Percentiles rank a stretch among this genome's conserved stretches.
Conservation (phyloP, 2,797 vertebrate genomes). For the Varecia variegata region DNA sequence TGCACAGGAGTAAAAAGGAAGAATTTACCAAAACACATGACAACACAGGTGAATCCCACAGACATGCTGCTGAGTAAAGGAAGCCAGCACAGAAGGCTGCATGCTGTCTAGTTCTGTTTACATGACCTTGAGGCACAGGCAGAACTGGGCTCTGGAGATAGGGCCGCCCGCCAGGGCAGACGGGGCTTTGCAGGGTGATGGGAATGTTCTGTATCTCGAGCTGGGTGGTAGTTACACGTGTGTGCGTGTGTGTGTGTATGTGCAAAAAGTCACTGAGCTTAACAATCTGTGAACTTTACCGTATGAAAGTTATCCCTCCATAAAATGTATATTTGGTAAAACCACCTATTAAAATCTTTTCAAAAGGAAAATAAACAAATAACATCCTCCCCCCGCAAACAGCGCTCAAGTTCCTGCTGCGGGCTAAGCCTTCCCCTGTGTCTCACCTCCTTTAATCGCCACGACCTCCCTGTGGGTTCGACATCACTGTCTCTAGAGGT, state of each 20-base stretch:
- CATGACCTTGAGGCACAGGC: background rate
- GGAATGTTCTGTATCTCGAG: background rate
- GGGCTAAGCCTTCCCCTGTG: rapidly evolving
- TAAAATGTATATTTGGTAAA: background rate
- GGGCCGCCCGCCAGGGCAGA: background rate
- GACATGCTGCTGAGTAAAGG: rapidly evolving
- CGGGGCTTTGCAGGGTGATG: background rate
- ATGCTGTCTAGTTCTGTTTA: rapidly evolving
- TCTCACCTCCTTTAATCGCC: background rate
- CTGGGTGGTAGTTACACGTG: too few relatives aligned
- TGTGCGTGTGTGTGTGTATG: background rate
- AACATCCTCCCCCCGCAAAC: background rate
- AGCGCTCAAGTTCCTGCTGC: background rate
- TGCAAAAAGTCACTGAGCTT: background rate
- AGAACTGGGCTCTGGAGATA: background rate
- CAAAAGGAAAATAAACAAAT: background rate
- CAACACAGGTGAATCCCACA: background rate
- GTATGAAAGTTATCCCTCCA: background rate
- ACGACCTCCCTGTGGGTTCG: background rate
- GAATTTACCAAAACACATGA: rapidly evolving
- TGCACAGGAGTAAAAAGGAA: background rate
- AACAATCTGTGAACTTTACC: background rate
- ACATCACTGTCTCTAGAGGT: background rate
- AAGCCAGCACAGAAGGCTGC: rapidly evolving
- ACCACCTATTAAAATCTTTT: background rate